Base-by-base conservation (phyloP, 2,113 vertebrate species). In the Laterallus jamaicensis region DNA sequence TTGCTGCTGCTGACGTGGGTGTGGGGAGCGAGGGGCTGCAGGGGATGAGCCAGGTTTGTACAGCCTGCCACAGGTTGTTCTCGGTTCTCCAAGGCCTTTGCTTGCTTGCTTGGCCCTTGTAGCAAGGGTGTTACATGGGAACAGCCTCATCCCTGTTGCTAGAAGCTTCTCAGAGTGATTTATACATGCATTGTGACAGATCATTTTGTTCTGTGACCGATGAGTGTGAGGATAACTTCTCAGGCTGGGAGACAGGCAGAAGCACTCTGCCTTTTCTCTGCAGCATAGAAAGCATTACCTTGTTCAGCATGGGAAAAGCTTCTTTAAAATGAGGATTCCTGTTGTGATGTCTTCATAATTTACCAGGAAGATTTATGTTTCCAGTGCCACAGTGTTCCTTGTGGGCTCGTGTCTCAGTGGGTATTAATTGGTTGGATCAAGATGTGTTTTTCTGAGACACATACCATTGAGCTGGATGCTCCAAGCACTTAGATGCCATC, bases 51-150 rank as follows among this genome's bases (percentile, higher is more conserved):
- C 18, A 15, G 50, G 28, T 24, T 25, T 42, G 37, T 4, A 22
- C 47, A 52, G 39, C 32, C 5, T 11, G 31, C 15, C 26, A 6
- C 5, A 17, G 24, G 56, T 29, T n/a, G 1, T 0, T 0, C 2
- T 25, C n/a, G 5, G 0, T 50, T 54, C 26, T 9, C 59, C 18
- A 4, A 7, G 44, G 39, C 12, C 44, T 60, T 24, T 7, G 4
- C 31, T 44, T 11, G 55, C 35, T 15, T 15, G 31, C 12, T 28
- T 29, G 32, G 42, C 59, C 1, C 1, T 47, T 54, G 29, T 24
- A 37, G 42, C 24, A 21, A n/a, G 39, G 1, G 25, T 42, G 20
- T 29, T 42, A 4, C 2, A 0, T 44, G 70, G 62, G 40, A 63
- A 18, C 3, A 25, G 66, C 24, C 60, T 73, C 35, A 10, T n/a